Base-by-base conservation (phyloP, 2,113 vertebrate genomes). In the Epinephelus cyanopodus region DNA sequence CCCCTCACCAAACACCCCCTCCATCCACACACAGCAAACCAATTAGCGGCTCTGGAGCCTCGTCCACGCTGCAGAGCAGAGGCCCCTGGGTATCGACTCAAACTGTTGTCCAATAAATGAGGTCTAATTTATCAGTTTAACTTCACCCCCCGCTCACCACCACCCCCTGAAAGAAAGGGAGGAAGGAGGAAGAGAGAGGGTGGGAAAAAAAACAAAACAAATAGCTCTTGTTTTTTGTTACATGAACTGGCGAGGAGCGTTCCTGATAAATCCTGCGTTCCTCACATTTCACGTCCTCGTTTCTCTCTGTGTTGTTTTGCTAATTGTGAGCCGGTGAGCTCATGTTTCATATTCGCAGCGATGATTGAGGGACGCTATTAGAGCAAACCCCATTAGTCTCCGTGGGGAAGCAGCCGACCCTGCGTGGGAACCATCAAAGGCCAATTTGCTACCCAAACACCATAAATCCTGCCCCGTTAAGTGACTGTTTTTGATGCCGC, bases 51-150 rank as follows among this genome's bases (percentile, higher is more conserved):
- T 95, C 92, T 95, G 95, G 95, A 95, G 95, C 94, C 96, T 54
- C 93, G 96, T 96, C 96, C 96, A 11, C 95, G 94, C 96, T 95
- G 96, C 96, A 93, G 95, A 95, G 96, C 94, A 95, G 96, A 75
- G 95, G 95, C 96, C 96, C 96, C 96, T 95, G 93, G 97, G 95
- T 95, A 96, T 97, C 93, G 93, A 94, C 94, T 97, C 95, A 95
- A 96, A 97, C 96, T 96, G 95, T 95, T 96, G 97, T 96, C 97
- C 98, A 97, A 98, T 98, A 97, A 98, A 97, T 96, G 96, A 97
- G 96, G 96, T 97, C 97, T 98, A 98, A 98, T 98, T 98, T 97
- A 97, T 99, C 97, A 98, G 97, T 97, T 98, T 98, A 98, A 97
- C 97, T 97, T 96, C 96, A 95, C 94, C 96, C 95, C 57, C 1